phyloP scores from a whole-genome alignment of 2,797 vertebrate species.

The Anolis apletophallus region DNA sequence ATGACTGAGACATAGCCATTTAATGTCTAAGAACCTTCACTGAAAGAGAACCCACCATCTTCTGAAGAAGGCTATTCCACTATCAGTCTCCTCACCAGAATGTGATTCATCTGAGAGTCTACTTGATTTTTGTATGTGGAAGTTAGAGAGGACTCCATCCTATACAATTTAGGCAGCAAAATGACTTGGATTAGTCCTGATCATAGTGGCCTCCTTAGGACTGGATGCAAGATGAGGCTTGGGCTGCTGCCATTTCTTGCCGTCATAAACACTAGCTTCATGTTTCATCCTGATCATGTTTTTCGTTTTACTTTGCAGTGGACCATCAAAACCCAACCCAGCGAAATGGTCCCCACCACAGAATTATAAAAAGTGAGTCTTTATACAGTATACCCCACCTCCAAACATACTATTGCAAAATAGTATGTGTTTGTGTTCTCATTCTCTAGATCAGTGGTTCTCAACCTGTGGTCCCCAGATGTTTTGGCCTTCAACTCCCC shows the following conservation, averaged over 20 bases:
- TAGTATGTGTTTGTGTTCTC: background rate
- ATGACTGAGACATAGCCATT: no score
- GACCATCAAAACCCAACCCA: slow-evolving; percentile 74
- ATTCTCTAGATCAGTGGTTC: no score
- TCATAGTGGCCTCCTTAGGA: background rate
- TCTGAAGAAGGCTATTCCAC: no score
- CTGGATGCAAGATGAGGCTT: background rate
- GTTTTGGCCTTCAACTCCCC: no score
- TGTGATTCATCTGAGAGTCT: background rate
- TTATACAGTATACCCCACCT: background rate
- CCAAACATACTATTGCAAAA: background rate
- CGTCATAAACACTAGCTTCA: background rate
- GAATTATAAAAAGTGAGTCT: slow-evolving; percentile 97
- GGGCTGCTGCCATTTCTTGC: background rate
- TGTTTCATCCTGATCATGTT: background rate
- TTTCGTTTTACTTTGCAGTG: slow-evolving; percentile 74
- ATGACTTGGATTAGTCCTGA: background rate
- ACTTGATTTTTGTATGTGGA: background rate
- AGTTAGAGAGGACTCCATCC: background rate
- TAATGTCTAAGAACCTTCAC: no score
- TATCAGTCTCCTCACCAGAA: no score
- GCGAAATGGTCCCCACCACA: slow-evolving; percentile 97
- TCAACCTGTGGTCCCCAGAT: no score
- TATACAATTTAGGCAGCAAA: background rate
- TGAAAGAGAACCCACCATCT: no score